Percentiles rank a stretch among this genome's conserved stretches.
Evolutionary conservation across 2,888 invertebrate genomes (phyloP).

Genomic region (Fragum fragum): DNA sequence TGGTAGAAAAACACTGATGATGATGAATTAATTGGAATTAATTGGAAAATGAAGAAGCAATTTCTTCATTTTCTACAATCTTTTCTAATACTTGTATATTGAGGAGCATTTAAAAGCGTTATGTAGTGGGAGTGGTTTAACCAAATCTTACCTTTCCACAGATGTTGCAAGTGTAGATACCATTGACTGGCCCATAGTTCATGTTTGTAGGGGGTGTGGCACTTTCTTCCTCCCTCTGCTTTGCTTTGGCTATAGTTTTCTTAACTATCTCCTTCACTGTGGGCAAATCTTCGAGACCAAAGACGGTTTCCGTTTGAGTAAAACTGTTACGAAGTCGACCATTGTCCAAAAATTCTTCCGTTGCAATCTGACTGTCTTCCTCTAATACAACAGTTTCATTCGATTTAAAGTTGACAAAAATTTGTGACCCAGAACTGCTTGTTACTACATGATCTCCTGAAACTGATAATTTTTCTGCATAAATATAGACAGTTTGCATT

Average conservation of each 20-base stretch:
- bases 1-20: too few species aligned
- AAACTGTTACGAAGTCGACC: conserved; percentile 7
- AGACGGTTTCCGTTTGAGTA: conserved; percentile 68
- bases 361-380: background rate
- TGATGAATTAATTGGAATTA: too few species aligned
- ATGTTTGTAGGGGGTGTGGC: background rate
- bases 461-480: background rate
- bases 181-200: conserved; percentile 51
- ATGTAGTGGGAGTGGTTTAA: too few species aligned
- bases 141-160: conserved; percentile 54
- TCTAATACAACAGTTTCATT: background rate
- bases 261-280: conserved; percentile 61
- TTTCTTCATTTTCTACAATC: too few species aligned
- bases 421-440: background rate
- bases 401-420: conserved; percentile 12
- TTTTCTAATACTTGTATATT: too few species aligned
- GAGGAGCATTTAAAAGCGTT: too few species aligned
- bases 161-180: conserved; percentile 62
- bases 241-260: conserved; percentile 59
- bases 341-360: conserved; percentile 1
- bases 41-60: too few species aligned
- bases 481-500: too few species aligned
- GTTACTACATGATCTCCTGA: conserved; percentile 14
- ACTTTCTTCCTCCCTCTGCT: conserved; percentile 42
- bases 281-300: conserved; percentile 62